Base-by-base conservation (phyloP, 1,140 invertebrate genomes). In the Pantala flavescens region DNA sequence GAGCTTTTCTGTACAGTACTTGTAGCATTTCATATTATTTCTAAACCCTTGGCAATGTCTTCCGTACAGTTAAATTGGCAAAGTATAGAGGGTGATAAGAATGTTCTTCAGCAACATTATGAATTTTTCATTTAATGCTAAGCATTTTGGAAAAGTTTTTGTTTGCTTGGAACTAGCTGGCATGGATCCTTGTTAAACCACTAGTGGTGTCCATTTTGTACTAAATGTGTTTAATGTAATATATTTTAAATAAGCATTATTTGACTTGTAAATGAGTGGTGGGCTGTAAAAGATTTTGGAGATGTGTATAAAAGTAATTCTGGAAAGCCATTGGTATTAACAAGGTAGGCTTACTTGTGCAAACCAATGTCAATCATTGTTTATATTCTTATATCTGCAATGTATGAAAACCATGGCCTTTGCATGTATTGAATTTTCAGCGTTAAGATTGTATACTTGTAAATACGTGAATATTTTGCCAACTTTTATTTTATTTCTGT, bases 151-250 rank as follows among this genome's bases (percentile, higher is more conserved):
- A 21, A 63, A 36, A 63, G 49, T 21, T 63, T 63, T 63, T 19
- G 49, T 63, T 63, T 63, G 49, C 49, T 63, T 63, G 12, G 49
- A 63, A 21, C 49, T 63, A 63, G 49, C 12, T 63, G 49, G 49
- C 49, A 63, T 63, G 3, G 49, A 63, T 63, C n/a, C 49, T 63
- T 63, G 14, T 63, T 63, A 63, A 63, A 63, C 14, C 14, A 63
- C n/a, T 63, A 63, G 49, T 63, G 49, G n/a, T 63, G 49, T 63
- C 49, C 49, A 63, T 63, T 63, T 63, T 63, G 49, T 63, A 63
- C 49, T 63, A 63, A 63, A 63, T 63, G 49, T 63, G 49, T 63
- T 63, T 63, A 63, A 63, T 63, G 49, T 63, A 63, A 63, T 63
- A 63, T 63, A 63, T 63, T 63, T 63, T 63, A 16, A 63, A 16